Conservation (phyloP, 2,113 vertebrate genomes). For the Turdus rufiventris region DNA sequence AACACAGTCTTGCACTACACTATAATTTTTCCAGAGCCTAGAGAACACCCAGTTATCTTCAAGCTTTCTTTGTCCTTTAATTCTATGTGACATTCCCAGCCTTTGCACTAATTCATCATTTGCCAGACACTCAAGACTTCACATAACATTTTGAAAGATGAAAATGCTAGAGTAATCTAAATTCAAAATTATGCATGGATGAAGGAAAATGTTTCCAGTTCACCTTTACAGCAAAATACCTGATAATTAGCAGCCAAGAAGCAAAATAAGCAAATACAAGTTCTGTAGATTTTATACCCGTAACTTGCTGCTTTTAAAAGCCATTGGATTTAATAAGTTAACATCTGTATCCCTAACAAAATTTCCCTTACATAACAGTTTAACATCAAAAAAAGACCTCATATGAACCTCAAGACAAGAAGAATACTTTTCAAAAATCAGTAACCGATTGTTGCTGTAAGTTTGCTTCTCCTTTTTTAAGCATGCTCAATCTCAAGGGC, state of each 20-base stretch:
- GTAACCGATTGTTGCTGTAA: constrained; percentile 31
- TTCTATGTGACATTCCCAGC: background rate
- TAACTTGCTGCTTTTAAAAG: background rate
- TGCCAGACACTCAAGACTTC: background rate
- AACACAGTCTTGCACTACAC: background rate
- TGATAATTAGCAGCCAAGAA: background rate
- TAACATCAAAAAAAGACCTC: background rate
- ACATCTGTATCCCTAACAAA: background rate
- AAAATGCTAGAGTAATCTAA: background rate
- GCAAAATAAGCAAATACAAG: background rate
- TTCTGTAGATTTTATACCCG: background rate
- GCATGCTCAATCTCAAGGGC: constrained; percentile 20
- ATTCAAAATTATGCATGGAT: background rate
- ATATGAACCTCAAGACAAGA: background rate
- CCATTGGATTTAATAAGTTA: background rate
- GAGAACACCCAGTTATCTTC: background rate
- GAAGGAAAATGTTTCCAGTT: background rate
- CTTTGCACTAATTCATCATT: background rate
- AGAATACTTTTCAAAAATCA: background rate
- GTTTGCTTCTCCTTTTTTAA: constrained; percentile 33
- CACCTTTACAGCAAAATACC: background rate
- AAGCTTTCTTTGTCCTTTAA: background rate
- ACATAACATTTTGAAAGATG: background rate
- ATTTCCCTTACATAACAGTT: background rate
- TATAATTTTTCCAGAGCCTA: background rate